phyloP scores from a whole-genome alignment of 2,113 vertebrate species.

The Carlito syrichta region DNA sequence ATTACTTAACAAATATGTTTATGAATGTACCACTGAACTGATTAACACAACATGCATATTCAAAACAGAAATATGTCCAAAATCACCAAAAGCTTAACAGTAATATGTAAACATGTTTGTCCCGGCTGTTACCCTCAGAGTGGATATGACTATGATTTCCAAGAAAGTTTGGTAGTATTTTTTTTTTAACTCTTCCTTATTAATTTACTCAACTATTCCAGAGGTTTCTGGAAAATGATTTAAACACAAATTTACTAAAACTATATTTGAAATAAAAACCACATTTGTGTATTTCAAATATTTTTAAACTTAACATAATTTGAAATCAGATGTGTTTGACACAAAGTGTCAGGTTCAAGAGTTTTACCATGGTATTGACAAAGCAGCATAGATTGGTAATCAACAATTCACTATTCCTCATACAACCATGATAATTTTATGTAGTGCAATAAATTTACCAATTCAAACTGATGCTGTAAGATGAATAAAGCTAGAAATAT shows the following conservation, averaged over 20 bases:
- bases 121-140: accelerated
- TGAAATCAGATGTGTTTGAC: neutral
- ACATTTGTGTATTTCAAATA: neutral
- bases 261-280: neutral
- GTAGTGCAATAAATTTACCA: neutral
- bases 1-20: neutral
- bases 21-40: neutral
- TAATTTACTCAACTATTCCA: neutral
- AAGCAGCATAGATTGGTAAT: neutral
- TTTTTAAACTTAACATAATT: neutral
- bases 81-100: neutral
- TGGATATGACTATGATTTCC: neutral
- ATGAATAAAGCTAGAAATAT: neutral
- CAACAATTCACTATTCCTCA: neutral
- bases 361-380: neutral
- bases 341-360: neutral
- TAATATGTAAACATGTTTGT: neutral
- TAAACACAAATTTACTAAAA: neutral
- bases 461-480: neutral
- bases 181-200: neutral
- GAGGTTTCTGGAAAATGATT: neutral
- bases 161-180: neutral
- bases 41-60: neutral
- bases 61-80: neutral
- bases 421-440: neutral